Percentiles rank a stretch among this genome's conserved stretches.
Evolutionary conservation across 1,140 invertebrate species (phyloP).

Genomic region (Planococcus citri): DNA sequence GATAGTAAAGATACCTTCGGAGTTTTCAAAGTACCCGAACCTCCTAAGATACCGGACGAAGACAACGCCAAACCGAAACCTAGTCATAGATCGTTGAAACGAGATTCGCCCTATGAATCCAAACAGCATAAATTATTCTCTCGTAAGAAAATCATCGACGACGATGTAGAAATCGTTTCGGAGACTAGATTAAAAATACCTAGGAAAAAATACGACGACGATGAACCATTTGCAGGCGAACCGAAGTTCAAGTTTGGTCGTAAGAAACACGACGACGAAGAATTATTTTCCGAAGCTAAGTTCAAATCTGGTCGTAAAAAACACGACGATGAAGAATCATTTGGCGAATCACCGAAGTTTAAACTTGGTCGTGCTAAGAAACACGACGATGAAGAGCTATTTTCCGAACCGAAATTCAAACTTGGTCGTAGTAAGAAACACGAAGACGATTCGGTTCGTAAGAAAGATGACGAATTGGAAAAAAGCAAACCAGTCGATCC

Average conservation of each 20-base stretch:
- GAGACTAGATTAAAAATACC: not conserved
- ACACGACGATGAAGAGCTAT: not conserved
- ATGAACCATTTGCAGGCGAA: too few relatives aligned
- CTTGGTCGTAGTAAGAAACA: not conserved
- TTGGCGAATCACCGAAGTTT: too few relatives aligned
- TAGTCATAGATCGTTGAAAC: not conserved
- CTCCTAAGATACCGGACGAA: not conserved
- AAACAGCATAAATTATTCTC: too few relatives aligned
- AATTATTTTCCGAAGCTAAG: not conserved
- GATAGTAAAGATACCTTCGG: slow-evolving; percentile 3
- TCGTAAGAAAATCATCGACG: too few relatives aligned
- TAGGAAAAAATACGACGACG: too few relatives aligned
- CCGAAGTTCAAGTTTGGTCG: too few relatives aligned
- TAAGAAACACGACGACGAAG: not conserved
- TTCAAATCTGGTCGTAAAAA: too few relatives aligned
- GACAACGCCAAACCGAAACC: not conserved
- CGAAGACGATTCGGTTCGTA: not conserved
- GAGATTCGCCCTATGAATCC: not conserved
- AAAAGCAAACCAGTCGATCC: not conserved
- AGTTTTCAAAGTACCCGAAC: not conserved
- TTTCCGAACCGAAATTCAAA: not conserved
- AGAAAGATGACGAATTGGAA: not conserved
- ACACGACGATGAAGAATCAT: too few relatives aligned
- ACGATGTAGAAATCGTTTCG: not conserved
- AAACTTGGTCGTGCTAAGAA: not conserved